Base-by-base conservation (phyloP, 2,113 vertebrate species). In the Cacatua alba region DNA sequence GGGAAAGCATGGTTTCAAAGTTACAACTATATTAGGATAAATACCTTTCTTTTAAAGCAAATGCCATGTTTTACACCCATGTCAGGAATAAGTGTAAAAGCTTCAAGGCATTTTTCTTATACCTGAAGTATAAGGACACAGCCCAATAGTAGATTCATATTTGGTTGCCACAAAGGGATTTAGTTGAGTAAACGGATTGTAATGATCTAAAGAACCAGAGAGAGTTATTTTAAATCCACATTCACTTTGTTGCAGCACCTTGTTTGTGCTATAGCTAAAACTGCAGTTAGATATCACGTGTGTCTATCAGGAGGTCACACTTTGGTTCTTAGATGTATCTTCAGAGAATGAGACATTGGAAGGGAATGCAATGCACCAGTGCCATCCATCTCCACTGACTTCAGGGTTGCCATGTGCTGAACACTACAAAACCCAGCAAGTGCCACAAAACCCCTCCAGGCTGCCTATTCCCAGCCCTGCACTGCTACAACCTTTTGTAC, bases 181-280 rank as follows among this genome's bases (percentile, higher is more conserved):
- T 98, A 98, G 96, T 95, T 98, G 98, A 98, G 97, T 98, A 98
- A 99, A 98, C 94, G 98, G 98, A 98, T 98, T 99, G 98, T 98
- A 98, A 98, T 95, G 98, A 99, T 99, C 98, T 99, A 98, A 97
- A 98, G 98, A 98, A 98, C 80, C 95, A 98, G 92, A 98, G 93
- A 98, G 95, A 97, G 88, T 93, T 84, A 91, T 91, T 95, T 92
- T 92, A 94, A 95, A 92, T 20, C 46, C 33, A 83, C 24, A 29
- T 78, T 78, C 82, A 82, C 31, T 29, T 82, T 55, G 69, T 9
- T 0, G 0, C 10, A 94, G 59, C 2, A 19, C 57, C 13, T 52
- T 48, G 29, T 52, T 16, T 1, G 24, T 60, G 74, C 80, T 93
- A 78, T 14, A 67, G 33, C 43, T 93, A 71, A 74, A 92, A 64